Percentiles rank a stretch among this genome's conserved stretches.
Evolutionary conservation across 1,140 invertebrate species (phyloP).

Genomic region (Piezodorus guildinii): DNA sequence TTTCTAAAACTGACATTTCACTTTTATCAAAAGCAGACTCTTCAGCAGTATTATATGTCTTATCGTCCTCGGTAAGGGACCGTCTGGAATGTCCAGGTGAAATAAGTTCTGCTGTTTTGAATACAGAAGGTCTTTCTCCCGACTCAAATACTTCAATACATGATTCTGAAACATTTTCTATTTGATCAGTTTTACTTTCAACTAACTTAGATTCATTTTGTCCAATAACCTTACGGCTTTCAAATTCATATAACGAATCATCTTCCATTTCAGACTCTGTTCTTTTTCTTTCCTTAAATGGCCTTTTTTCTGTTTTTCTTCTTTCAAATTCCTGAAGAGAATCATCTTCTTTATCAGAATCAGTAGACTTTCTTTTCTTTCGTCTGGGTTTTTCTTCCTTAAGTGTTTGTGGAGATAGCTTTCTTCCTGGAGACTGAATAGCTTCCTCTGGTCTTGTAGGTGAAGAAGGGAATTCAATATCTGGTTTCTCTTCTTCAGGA

Average conservation of each 20-base stretch:
- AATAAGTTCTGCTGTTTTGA: slow-evolving; percentile 10
- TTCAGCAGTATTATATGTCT: slow-evolving; percentile 27
- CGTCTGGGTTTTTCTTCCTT: slow-evolving; percentile 13
- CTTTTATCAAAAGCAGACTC: slow-evolving; percentile 28
- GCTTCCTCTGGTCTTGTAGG: not conserved
- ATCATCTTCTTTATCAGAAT: slow-evolving; percentile 30
- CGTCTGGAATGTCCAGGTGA: slow-evolving; percentile 10
- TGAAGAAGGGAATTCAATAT: not conserved
- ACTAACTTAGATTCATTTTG: not conserved
- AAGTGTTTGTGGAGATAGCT: not conserved
- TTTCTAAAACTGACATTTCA: slow-evolving; percentile 30
- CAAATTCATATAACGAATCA: slow-evolving; percentile 27
- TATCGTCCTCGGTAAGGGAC: slow-evolving; percentile 22
- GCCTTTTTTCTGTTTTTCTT: slow-evolving; percentile 15
- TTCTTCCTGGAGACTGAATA: not conserved
- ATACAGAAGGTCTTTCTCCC: slow-evolving; percentile 1
- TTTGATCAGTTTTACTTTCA: not conserved
- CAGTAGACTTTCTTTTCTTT: slow-evolving; percentile 26
- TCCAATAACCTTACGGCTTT: slow-evolving; percentile 23
- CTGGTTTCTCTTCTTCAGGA: slow-evolving; percentile 29
- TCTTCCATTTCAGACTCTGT: slow-evolving; percentile 28
- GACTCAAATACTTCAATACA: slow-evolving; percentile 4
- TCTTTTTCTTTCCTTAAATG: slow-evolving; percentile 18
- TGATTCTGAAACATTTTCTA: slow-evolving; percentile 6
- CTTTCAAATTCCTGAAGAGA: slow-evolving; percentile 23